phyloP scores from a whole-genome alignment of 2,797 vertebrate genomes.

The Semaprochilodus insignis region DNA sequence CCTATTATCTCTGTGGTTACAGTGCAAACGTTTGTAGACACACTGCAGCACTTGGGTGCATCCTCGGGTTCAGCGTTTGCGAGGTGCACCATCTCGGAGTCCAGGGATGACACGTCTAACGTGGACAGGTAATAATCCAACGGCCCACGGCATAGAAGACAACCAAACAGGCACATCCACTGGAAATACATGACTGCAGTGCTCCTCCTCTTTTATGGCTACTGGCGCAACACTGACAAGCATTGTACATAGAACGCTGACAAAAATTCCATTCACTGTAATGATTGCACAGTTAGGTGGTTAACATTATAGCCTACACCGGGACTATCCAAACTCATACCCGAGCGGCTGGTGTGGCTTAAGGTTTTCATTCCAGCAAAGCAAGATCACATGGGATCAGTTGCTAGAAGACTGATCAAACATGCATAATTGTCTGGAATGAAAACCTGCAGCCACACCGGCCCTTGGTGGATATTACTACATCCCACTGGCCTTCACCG shows the following conservation, averaged over 20 bases:
- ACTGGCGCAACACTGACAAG: background rate
- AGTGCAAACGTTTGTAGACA: slow-evolving; percentile 3
- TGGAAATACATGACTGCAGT: background rate
- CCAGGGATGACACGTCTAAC: background rate
- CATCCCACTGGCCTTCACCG: no score
- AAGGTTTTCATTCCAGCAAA: no score
- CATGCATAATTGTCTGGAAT: no score
- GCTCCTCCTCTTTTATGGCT: background rate
- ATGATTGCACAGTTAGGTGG: no score
- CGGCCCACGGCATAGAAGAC: background rate
- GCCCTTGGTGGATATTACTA: no score
- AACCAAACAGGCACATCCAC: background rate
- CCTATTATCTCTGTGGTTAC: slow-evolving; percentile 19
- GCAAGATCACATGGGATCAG: no score
- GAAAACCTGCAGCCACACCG: no score
- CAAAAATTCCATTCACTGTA: background rate
- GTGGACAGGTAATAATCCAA: background rate
- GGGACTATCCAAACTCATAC: no score
- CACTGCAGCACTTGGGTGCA: background rate
- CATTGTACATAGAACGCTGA: background rate
- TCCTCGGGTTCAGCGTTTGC: background rate
- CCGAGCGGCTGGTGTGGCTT: no score
- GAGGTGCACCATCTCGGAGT: background rate
- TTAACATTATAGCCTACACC: no score
- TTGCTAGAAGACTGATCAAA: no score